Evolutionary conservation across 64 coral and sea anemone genomes (phyloP).

Genomic region (Montipora cactus): DNA sequence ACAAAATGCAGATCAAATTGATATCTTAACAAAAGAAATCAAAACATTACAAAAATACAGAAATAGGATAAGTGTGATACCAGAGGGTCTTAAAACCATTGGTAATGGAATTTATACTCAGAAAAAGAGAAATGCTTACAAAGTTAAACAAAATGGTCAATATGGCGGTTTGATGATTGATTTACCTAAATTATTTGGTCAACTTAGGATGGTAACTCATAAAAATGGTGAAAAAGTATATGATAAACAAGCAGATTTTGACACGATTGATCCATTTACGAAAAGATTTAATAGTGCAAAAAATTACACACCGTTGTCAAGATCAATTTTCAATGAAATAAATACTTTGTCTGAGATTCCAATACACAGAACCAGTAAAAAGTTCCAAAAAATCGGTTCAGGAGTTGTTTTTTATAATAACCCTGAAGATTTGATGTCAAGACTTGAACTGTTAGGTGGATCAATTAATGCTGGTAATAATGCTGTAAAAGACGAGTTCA

Average conservation of each 20-base stretch:
- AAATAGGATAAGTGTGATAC: background rate
- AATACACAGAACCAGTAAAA: slow-evolving; percentile 49
- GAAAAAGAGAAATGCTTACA: slow-evolving; percentile 63
- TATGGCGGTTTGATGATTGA: too few species aligned
- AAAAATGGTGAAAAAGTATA: background rate
- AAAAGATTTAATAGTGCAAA: slow-evolving; percentile 48
- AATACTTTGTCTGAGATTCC: slow-evolving; percentile 42
- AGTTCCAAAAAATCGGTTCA: slow-evolving; percentile 13
- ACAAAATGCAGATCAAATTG: slow-evolving; percentile 28
- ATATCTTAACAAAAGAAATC: background rate
- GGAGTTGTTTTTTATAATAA: slow-evolving; percentile 52
- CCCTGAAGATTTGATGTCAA: background rate
- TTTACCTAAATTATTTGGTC: too few species aligned
- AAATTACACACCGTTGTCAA: slow-evolving; percentile 15
- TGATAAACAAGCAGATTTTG: too few species aligned
- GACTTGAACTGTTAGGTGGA: background rate
- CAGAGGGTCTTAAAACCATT: background rate
- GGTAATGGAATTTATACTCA: slow-evolving; percentile 40
- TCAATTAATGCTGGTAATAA: background rate
- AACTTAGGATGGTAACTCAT: background rate
- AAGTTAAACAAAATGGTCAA: background rate
- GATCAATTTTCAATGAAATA: slow-evolving; percentile 11
- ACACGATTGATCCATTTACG: slow-evolving; percentile 2
- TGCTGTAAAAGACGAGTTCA: background rate
- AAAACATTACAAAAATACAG: slow-evolving; percentile 14